These are phyloP conservation scores for Holothuria scabra DNA, from an alignment of 53 echinoderm and acorn worm genomes.

Conservation along the genomic window DNA sequence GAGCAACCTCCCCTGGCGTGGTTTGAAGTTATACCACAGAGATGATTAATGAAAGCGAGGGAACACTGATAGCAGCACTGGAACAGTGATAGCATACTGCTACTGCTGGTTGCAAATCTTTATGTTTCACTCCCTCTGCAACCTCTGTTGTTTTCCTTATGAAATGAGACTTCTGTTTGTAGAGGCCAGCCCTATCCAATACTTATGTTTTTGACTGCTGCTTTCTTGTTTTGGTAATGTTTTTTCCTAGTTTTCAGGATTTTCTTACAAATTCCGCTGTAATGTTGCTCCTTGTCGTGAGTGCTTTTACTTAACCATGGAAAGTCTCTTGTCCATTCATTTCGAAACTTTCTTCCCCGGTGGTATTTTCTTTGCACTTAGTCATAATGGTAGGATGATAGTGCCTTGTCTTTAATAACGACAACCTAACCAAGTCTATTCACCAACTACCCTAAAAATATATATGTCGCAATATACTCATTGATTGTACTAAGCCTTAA, in stretches of 20 bases:
- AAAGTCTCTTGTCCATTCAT: not conserved
- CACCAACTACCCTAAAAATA: no score
- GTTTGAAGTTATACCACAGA: not conserved
- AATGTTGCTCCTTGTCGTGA: not conserved
- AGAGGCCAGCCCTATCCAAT: not conserved
- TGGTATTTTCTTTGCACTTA: no score
- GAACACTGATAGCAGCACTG: no score
- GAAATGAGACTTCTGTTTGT: constrained; percentile 15
- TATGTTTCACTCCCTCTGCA: not conserved
- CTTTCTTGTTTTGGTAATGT: no score
- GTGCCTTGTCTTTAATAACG: no score
- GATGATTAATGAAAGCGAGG: constrained; percentile 25
- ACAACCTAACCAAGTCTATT: no score
- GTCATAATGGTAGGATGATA: no score
- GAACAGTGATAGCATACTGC: constrained; percentile 1
- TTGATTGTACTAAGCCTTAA: no score
- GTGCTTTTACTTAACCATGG: not conserved
- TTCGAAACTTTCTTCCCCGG: not conserved
- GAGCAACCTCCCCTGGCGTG: not conserved
- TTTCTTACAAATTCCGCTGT: no score
- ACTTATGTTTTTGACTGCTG: no score
- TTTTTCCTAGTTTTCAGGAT: no score
- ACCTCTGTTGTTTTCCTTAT: not conserved
- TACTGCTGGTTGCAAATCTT: not conserved
- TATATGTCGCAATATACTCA: no score